phyloP scores from a whole-genome alignment of 2,113 vertebrate genomes.

The Eolophus roseicapilla region DNA sequence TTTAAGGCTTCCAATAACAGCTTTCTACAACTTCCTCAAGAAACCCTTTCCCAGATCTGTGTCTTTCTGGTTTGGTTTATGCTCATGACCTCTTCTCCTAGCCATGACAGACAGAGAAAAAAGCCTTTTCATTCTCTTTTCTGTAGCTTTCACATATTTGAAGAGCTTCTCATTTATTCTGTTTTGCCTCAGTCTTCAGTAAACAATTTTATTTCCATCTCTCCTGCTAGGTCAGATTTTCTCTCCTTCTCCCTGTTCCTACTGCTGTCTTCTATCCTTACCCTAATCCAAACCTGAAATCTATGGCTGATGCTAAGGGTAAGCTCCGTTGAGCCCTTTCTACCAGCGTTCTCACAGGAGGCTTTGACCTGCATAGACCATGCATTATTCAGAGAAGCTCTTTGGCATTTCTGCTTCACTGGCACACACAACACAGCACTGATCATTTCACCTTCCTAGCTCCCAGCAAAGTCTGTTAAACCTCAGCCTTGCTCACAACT shows the following conservation, averaged over 20 bases:
- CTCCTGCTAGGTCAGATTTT: neutral
- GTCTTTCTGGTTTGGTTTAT: neutral
- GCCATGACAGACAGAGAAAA: neutral
- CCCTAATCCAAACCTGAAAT: neutral
- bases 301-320: neutral
- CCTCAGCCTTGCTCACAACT: neutral
- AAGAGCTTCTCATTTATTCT: neutral
- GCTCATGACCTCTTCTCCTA: neutral
- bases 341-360: neutral
- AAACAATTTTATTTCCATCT: neutral
- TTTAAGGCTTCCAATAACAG: neutral
- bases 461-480: conserved; percentile 6
- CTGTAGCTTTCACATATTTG: neutral
- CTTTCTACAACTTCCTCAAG: neutral
- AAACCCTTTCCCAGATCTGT: neutral
- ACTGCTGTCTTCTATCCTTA: neutral
- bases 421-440: neutral
- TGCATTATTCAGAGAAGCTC: neutral
- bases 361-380: neutral
- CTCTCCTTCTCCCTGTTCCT: neutral
- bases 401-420: conserved; percentile 12
- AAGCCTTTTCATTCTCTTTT: neutral
- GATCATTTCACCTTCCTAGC: conserved; percentile 12
- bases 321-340: neutral
- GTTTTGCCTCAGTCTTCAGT: neutral